Conservation (phyloP, 1,140 invertebrate genomes). For the Pseudomyrmex cubaensis region DNA sequence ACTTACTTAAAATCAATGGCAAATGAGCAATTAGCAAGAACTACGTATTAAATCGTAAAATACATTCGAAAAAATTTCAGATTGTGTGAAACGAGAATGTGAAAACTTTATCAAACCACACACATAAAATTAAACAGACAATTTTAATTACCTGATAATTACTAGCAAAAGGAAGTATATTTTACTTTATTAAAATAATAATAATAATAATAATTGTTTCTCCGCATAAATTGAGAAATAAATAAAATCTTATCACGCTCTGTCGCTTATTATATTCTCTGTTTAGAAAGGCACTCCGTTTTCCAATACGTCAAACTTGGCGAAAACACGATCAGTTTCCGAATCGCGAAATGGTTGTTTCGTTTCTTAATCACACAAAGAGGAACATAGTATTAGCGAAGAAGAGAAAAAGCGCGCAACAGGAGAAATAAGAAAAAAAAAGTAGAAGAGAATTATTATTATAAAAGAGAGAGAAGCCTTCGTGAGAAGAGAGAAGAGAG, state of each 20-base stretch:
- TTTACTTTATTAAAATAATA: too few relatives aligned
- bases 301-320: too few relatives aligned
- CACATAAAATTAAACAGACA: neutral
- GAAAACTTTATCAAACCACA: too few relatives aligned
- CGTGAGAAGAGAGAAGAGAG: too few relatives aligned
- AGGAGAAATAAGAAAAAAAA: neutral
- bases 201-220: neutral
- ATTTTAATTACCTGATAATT: neutral
- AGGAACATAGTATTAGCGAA: slow-evolving; percentile 15
- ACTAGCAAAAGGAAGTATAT: neutral
- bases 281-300: neutral
- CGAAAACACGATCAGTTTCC: neutral
- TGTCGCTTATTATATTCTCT: neutral
- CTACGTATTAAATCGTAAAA: neutral
- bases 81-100: too few relatives aligned
- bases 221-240: neutral
- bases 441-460: slow-evolving; percentile 63
- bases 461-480: slow-evolving; percentile 65
- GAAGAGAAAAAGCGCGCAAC: slow-evolving; percentile 12
- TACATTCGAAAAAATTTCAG: neutral
- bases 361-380: slow-evolving; percentile 31
- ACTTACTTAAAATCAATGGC: neutral
- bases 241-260: neutral
- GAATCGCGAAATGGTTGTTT: slow-evolving; percentile 20
- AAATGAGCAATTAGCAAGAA: neutral